Conservation (phyloP, 2,113 vertebrate species). For the Bothrops jararaca region DNA sequence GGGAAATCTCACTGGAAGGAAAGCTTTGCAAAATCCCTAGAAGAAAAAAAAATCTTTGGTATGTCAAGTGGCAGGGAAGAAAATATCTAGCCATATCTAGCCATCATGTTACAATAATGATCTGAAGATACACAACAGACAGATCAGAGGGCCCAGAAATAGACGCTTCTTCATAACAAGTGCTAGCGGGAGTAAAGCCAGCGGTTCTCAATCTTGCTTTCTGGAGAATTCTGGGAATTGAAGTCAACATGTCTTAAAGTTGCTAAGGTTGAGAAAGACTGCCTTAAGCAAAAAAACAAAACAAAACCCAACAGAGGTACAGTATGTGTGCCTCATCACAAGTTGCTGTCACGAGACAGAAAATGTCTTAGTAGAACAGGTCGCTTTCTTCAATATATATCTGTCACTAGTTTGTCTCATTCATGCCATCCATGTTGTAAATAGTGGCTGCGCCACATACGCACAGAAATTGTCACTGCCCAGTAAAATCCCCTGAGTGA, state of each 20-base stretch:
- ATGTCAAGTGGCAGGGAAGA: not conserved
- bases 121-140: rapidly evolving
- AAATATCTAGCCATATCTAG: no score
- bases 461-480: not conserved
- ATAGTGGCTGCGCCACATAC: not conserved
- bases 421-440: not conserved
- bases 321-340: not conserved
- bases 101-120: not conserved
- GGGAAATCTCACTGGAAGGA: constrained; percentile 13
- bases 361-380: not conserved
- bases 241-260: no score
- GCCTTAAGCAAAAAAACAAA: not conserved
- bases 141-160: constrained; percentile 21
- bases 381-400: not conserved
- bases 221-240: no score
- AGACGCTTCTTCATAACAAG: not conserved
- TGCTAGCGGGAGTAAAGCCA: not conserved
- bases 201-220: no score
- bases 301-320: not conserved
- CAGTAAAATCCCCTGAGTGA: not conserved
- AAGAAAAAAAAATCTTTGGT: constrained; percentile 18
- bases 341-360: not conserved
- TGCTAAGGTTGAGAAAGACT: no score
- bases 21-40: constrained; percentile 45
- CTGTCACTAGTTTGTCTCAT: not conserved